phyloP scores from a whole-genome alignment of 2,113 vertebrate genomes.

The Nycticryphes semicollaris region DNA sequence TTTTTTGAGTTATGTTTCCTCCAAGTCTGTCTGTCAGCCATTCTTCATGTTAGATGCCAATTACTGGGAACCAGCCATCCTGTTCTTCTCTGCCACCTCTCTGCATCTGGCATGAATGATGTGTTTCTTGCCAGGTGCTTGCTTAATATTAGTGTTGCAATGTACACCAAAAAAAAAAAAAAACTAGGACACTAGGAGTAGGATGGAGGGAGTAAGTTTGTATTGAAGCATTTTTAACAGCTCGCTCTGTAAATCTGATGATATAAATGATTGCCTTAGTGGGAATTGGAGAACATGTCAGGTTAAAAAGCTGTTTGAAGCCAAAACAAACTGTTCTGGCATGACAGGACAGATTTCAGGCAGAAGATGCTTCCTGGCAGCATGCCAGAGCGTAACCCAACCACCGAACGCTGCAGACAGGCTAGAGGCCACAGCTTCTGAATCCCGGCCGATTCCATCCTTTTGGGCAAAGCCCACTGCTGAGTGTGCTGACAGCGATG shows the following conservation, averaged over 20 bases:
- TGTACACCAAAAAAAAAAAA: background rate
- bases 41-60: background rate
- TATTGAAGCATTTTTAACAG: background rate
- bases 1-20: background rate
- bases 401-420: background rate
- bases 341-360: background rate
- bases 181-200: background rate
- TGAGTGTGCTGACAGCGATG: fast-evolving
- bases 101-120: background rate
- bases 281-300: background rate
- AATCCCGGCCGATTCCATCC: background rate
- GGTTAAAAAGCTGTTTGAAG: background rate
- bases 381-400: background rate
- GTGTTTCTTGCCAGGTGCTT: background rate
- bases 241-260: background rate
- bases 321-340: background rate
- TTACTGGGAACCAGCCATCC: background rate
- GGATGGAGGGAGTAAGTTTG: background rate
- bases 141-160: background rate
- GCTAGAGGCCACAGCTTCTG: background rate
- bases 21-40: background rate
- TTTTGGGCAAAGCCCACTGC: fast-evolving
- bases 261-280: background rate
- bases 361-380: background rate
- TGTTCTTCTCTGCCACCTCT: background rate